Base-by-base conservation (phyloP, 2,797 vertebrate species). In the Phylloscopus collybita region DNA sequence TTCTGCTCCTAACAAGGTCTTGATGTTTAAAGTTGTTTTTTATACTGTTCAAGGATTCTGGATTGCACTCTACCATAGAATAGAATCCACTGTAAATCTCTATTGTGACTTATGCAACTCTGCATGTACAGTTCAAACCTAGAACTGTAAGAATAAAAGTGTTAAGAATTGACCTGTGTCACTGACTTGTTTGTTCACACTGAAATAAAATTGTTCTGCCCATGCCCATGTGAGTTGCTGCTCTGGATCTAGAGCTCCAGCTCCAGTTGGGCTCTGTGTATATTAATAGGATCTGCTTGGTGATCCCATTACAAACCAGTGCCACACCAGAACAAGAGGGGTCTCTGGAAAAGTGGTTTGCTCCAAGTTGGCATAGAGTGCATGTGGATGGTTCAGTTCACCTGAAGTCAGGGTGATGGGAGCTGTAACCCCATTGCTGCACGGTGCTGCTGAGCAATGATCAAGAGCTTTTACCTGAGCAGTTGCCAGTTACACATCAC, bases 31-130 rank as follows among this genome's bases (percentile, higher is more conserved):
- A 97, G 90, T 92, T 96, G 88, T 96, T 92, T 94, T 96, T 96
- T 95, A 95, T 96, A 95, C 95, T 96, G 83, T 95, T 97, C 29
- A 94, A 96, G 90, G 94, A 96, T 97, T 97, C 96, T 97, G 89
- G 94, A 96, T 97, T 97, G 96, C 97, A 97, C 96, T 96, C 95
- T 96, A 92, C 88, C 92, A 96, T 97, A 97, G 96, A 97, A 95
- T 97, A 97, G 97, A 97, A 95, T 97, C 97, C 96, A 96, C 97
- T 97, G 95, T 97, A 97, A 97, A 97, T 96, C 96, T 97, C 93
- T 97, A 95, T 97, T 91, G 97, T 97, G 97, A 96, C 88, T 97
- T 97, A 97, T 73, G 87, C 93, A 94, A 95, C 84, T 97, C 81
- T 98, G 98, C 98, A 98, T 98, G 98, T 98, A 30, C 89, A 96